A percentile compares a stretch with the other conserved stretches of the same genome.
These are phyloP conservation scores for Myzus persicae DNA, from an alignment of 1,140 invertebrate species.

Conservation along the genomic window DNA sequence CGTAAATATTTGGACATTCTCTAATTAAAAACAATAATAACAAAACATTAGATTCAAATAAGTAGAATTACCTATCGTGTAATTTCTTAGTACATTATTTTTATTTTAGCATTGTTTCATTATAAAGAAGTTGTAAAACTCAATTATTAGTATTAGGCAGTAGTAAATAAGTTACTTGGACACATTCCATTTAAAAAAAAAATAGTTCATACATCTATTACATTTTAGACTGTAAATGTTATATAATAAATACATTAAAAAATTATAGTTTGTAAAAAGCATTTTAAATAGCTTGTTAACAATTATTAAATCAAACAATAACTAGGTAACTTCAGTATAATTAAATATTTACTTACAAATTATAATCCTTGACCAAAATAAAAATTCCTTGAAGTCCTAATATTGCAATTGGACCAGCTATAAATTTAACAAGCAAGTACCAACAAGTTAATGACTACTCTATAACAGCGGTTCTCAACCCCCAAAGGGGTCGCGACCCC, in stretches of 20 bases:
- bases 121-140: background rate
- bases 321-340: background rate
- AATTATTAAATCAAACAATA: no score
- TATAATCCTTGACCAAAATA: slow-evolving; percentile 59
- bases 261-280: background rate
- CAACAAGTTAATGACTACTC: background rate
- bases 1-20: slow-evolving; percentile 94
- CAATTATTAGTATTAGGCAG: no score
- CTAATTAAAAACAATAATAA: slow-evolving; percentile 65
- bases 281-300: background rate
- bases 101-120: background rate
- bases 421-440: slow-evolving; percentile 56
- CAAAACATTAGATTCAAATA: slow-evolving; percentile 41
- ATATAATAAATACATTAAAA: background rate
- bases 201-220: background rate
- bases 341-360: slow-evolving; percentile 59
- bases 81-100: background rate
- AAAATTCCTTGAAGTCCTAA: slow-evolving; percentile 75
- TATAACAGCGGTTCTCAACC: no score
- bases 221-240: background rate
- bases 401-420: slow-evolving; percentile 85
- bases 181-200: background rate
- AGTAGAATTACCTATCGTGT: background rate
- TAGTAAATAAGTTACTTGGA: background rate
- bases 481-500: no score